Evolutionary conservation across 2,113 vertebrate genomes (phyloP).

Genomic region (Furnarius figulus): DNA sequence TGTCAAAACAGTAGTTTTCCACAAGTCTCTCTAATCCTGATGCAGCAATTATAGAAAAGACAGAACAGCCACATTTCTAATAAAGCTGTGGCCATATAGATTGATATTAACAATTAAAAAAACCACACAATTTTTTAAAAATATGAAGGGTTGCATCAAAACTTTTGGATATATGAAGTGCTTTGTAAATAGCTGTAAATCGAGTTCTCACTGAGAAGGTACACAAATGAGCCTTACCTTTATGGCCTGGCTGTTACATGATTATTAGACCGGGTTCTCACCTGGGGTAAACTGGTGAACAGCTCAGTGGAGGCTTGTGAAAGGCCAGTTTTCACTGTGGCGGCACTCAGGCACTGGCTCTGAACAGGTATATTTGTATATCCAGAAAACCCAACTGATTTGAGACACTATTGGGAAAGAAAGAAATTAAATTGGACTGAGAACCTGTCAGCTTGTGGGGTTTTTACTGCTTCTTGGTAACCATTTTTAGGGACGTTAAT

Average conservation of each 20-base stretch:
- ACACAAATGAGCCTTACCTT: background rate
- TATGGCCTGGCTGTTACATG: background rate
- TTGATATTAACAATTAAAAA: background rate
- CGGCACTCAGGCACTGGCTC: background rate
- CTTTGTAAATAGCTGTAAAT: background rate
- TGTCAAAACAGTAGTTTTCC: background rate
- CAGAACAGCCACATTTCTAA: background rate
- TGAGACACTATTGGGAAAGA: too few species aligned
- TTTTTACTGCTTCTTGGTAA: background rate
- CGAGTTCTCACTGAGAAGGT: background rate
- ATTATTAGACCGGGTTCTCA: background rate
- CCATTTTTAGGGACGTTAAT: accelerated
- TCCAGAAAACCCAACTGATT: background rate
- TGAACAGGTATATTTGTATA: accelerated
- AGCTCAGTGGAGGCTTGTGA: background rate
- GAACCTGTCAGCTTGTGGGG: background rate
- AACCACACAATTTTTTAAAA: background rate
- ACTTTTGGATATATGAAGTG: background rate
- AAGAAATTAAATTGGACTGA: background rate
- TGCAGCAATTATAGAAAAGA: background rate
- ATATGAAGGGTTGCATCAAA: accelerated
- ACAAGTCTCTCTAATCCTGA: background rate
- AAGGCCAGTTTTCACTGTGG: accelerated
- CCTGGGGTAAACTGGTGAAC: background rate
- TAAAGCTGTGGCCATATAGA: background rate